Base-by-base conservation (phyloP, 2,113 vertebrate genomes). In the Empidonax traillii region DNA sequence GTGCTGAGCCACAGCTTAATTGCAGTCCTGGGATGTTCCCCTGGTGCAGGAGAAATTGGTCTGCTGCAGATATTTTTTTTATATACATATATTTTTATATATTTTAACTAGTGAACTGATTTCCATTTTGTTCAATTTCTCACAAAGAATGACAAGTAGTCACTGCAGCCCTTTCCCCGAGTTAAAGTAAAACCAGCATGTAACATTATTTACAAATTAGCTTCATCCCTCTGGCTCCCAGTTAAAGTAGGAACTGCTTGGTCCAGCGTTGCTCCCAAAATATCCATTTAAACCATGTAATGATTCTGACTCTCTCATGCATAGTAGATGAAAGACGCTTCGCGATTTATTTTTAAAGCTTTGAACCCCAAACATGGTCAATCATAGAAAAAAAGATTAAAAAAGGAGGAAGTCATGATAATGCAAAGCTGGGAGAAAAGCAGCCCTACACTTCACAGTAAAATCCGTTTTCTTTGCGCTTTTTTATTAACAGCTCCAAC, bases 401-500 rank as follows among this genome's bases (percentile, higher is more conserved):
- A 94, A 93, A 95, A 55, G 77, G 51, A 77, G 68, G 46, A 87
- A 91, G 49, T 89, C 61, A 55, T 46, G 76, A 71, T 92, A 84
- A 93, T 81, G 66, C 44, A 81, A 84, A 88, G 68, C 90, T 86
- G 61, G 65, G 59, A 94, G 85, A 92, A 85, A 93, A 86, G 79
- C 51, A 95, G 61, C 23, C 72, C 52, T 76, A 37, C 22, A 24
- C 88, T 86, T 95, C 62, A 59, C 53, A 93, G 67, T 93, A 75
- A 97, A 94, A 81, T 33, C 52, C 3, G 0, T 58, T 88, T 95
- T 84, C 84, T 96, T 90, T 96, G 37, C 74, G 43, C 77, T 93
- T 68, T 86, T 96, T 86, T 83, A 80, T 93, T 90, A 94, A 95
- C 95, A 96, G 94, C 72, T 90, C 75, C 90, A 82, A 80, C 83